phyloP scores from a whole-genome alignment of 2,888 invertebrate genomes.

The Monochamus alternatus region DNA sequence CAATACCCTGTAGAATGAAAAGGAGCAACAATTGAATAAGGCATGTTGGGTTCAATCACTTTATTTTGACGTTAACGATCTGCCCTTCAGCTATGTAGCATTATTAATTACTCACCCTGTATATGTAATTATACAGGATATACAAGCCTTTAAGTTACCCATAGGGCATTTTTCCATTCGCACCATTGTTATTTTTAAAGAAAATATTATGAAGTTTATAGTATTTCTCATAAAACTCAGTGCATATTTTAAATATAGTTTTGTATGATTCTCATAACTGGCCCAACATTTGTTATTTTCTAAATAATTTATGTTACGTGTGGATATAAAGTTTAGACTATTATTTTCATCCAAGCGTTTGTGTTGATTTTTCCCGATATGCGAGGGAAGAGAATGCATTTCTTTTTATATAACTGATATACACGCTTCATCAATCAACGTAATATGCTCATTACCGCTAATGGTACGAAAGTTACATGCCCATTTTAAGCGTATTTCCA shows the following conservation, averaged over 20 bases:
- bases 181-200: not conserved
- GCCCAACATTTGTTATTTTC: not conserved
- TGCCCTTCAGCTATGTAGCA: too few relatives aligned
- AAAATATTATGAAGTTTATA: not conserved
- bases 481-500: not conserved
- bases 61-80: too few relatives aligned
- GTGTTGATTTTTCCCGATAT: not conserved
- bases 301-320: not conserved
- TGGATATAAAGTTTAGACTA: not conserved
- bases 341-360: not conserved
- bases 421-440: conserved; percentile 17
- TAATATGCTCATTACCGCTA: conserved; percentile 2
- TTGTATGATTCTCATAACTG: not conserved
- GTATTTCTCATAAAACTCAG: not conserved
- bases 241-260: not conserved
- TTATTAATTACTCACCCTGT: too few relatives aligned
- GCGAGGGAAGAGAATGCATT: not conserved
- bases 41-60: too few relatives aligned
- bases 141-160: too few relatives aligned
- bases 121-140: too few relatives aligned
- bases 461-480: not conserved
- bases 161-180: too few relatives aligned
- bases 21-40: too few relatives aligned
- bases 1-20: too few relatives aligned
- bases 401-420: not conserved